phyloP scores from a whole-genome alignment of 2,888 invertebrate genomes.

The Aplocera efformata region DNA sequence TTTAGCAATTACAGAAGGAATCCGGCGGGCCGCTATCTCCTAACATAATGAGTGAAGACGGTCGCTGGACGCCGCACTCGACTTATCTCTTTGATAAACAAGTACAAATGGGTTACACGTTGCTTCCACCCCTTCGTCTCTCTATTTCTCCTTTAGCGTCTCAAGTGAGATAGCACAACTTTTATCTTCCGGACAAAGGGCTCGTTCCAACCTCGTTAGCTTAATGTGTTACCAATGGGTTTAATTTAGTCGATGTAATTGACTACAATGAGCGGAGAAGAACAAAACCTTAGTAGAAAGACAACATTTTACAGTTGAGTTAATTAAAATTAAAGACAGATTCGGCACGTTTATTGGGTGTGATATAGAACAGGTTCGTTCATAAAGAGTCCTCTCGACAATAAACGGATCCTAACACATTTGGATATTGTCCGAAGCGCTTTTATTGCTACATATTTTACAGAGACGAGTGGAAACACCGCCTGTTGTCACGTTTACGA shows the following conservation, averaged over 20 bases:
- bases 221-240: slow-evolving; percentile 48
- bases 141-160: slow-evolving; percentile 64
- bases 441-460: slow-evolving; percentile 74
- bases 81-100: slow-evolving; percentile 73
- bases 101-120: slow-evolving; percentile 72
- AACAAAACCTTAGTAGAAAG: slow-evolving; percentile 2
- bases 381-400: slow-evolving; percentile 57
- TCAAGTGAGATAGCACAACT: slow-evolving; percentile 58
- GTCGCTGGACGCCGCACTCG: slow-evolving; percentile 53
- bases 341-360: slow-evolving; percentile 54
- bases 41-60: slow-evolving; percentile 66
- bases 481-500: slow-evolving; percentile 51
- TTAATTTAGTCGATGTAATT: slow-evolving; percentile 11
- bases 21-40: slow-evolving; percentile 56
- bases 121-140: slow-evolving; percentile 58
- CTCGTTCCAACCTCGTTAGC: slow-evolving; percentile 53
- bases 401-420: slow-evolving; percentile 70
- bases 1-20: slow-evolving; percentile 67
- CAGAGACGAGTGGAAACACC: slow-evolving; percentile 41
- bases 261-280: slow-evolving; percentile 1
- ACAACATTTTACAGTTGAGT: slow-evolving; percentile 12
- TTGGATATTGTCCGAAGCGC: slow-evolving; percentile 59
- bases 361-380: slow-evolving; percentile 48
- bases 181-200: slow-evolving; percentile 61
- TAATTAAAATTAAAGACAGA: slow-evolving; percentile 37